A percentile compares a stretch with the other conserved stretches of the same genome.
Conservation (phyloP, 53 echinoderm and acorn worm species). For the Paelopatides confundens region DNA sequence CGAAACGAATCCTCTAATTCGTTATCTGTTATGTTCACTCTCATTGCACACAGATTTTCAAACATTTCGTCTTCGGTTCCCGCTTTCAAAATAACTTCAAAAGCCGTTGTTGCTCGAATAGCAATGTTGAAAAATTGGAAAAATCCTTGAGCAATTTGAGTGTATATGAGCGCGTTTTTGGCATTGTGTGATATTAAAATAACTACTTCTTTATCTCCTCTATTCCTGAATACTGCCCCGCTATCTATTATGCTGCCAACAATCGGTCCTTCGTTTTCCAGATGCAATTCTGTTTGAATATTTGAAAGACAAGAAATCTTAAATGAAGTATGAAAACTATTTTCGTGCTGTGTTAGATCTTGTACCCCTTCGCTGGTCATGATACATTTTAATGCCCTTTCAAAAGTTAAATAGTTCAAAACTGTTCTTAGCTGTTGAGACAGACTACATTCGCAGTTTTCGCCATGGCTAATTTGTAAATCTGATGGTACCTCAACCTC, state of each 20-base stretch:
- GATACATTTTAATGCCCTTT: neutral
- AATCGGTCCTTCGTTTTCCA: neutral
- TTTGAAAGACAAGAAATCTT: neutral
- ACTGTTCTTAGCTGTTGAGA: neutral
- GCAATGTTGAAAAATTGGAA: neutral
- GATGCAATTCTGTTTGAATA: neutral
- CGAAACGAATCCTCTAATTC: neutral
- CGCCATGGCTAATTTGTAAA: neutral
- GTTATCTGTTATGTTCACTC: neutral
- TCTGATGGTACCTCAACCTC: neutral
- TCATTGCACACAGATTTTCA: neutral
- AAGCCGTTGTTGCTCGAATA: neutral
- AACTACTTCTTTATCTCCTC: neutral
- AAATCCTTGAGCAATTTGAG: conserved; percentile 6
- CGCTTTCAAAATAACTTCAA: conserved; percentile 6
- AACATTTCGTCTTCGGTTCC: neutral
- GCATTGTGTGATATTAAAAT: conserved; percentile 16
- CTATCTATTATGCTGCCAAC: neutral
- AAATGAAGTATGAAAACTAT: neutral
- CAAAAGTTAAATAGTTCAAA: neutral
- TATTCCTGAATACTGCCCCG: neutral
- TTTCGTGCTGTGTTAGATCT: neutral
- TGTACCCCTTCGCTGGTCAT: neutral
- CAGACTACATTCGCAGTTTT: neutral
- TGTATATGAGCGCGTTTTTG: neutral